Evolutionary conservation across 1,140 invertebrate species (phyloP), one percentile per base, ranked within the genome.

Genomic region (Hyphantria cunea): DNA sequence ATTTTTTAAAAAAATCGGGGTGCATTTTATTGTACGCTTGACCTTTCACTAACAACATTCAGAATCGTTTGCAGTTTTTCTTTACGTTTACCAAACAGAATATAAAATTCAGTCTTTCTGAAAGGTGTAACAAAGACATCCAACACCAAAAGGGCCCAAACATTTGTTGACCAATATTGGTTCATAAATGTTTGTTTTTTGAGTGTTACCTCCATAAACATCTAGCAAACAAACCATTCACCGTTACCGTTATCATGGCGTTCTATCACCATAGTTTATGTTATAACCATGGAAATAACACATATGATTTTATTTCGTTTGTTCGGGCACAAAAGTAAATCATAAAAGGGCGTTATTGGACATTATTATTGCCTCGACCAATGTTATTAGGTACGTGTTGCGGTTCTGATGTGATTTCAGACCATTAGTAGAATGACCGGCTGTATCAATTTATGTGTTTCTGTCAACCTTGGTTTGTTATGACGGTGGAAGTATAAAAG

Each of bases 311-410:
- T 68, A 70, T 70, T 70, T 48, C 58, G 14, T 62, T 66, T 68
- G 50, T 72, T 62, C 34, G 66, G 44, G 53, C 62, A 62, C 60
- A 68, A 55, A 64, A 76, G 59, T 77, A 77, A 77, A 77, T 77
- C 74, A 72, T 64, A 68, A 49, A 58, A 53, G 69, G 33, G 47
- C 55, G 69, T 76, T 77, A 77, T 77, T 77, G 69, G 74, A 72
- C 66, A 54, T 71, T 74, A 74, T 76, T 76, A 74, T 72, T 77
- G 68, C 69, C 39, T 34, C 11, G 45, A 39, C 49, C 61, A 50
- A 51, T 69, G 64, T 71, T 63, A 68, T 70, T 65, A 66, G 60
- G 50, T 51, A 45, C 47, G 55, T 60, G 65, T 60, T 51, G 47
- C 25, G 39, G 49, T 5, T 17, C 7, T n/a, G 31, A 6, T 53